Base-by-base conservation (phyloP, 1,140 invertebrate genomes). In the Drosophila bocki region DNA sequence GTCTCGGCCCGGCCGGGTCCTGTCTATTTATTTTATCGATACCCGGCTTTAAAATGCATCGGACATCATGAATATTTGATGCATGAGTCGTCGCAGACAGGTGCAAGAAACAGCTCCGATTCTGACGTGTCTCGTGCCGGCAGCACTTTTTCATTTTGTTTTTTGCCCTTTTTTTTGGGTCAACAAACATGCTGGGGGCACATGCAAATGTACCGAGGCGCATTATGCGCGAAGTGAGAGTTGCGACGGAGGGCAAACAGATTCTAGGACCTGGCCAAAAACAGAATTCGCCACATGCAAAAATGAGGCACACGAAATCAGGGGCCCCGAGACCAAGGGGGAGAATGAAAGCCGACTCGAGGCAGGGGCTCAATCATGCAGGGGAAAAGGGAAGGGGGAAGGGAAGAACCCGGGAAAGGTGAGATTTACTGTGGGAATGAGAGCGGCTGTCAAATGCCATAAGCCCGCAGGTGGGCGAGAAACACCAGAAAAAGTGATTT, bases 1-100 rank as follows among this genome's bases (percentile, higher is more conserved):
- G 58, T 13, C 35, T 29, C 26, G 6, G n/a, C 39, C 39, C 37
- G 13, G 8, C 22, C 29, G 39, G 39, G 33, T 7, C 41, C 29
- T 53, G 35, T 78, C 62, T 61, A 74, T 80, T 72, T 90, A 90
- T 90, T 88, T 90, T 90, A 88, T 88, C 85, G 85, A 88, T 88
- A 88, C 35, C 32, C 22, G 17, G 63, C 75, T 85, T 85, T 69
- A 75, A 84, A 90, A 78, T 85, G 81, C 81, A 85, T 79, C 72
- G 80, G 74, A 82, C 78, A 90, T 79, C 65, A 44, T 87, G 83
- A 79, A 88, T 88, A 84, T 84, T 90, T 88, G 75, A 88, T 88
- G 65, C 85, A 78, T 29, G 67, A 68, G 61, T 84, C 78, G 80
- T 50, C 26, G 13, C 58, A 47, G 41, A 35, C 70, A 59, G 69